These are phyloP conservation scores for Prunella strophiata DNA, from an alignment of 2,797 vertebrate species.

Conservation along the genomic window DNA sequence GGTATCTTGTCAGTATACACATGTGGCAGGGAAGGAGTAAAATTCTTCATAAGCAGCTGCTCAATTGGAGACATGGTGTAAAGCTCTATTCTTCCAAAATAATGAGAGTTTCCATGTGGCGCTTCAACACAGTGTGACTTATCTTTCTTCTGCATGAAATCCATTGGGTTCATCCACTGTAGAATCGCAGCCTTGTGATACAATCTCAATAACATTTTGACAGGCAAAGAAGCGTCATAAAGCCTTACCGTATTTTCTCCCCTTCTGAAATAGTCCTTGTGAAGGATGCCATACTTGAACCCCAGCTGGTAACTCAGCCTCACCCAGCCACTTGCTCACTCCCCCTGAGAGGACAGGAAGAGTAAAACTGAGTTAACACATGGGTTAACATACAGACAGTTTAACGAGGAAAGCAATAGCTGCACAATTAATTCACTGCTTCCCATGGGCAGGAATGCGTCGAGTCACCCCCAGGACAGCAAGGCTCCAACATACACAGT, in stretches of 20 bases:
- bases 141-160: not conserved
- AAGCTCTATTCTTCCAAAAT: not conserved
- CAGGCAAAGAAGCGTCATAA: not conserved
- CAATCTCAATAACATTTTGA: not conserved
- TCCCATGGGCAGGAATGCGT: not conserved
- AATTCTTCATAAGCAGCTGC: not conserved
- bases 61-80: not conserved
- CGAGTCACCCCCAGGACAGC: not conserved
- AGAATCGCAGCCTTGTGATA: not conserved
- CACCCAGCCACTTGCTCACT: not conserved
- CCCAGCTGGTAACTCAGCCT: not conserved
- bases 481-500: not conserved
- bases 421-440: not conserved
- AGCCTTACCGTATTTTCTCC: not conserved
- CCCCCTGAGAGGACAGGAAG: not conserved
- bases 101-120: not conserved
- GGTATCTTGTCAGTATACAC: not conserved
- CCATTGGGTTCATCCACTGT: not conserved
- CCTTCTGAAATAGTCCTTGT: not conserved
- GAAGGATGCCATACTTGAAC: not conserved
- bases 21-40: not conserved
- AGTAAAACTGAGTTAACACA: not conserved
- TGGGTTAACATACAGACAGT: not conserved
- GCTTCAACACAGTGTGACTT: not conserved
- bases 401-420: not conserved